Base-by-base conservation (phyloP, 2,888 invertebrate genomes). In the Phengaris arion region DNA sequence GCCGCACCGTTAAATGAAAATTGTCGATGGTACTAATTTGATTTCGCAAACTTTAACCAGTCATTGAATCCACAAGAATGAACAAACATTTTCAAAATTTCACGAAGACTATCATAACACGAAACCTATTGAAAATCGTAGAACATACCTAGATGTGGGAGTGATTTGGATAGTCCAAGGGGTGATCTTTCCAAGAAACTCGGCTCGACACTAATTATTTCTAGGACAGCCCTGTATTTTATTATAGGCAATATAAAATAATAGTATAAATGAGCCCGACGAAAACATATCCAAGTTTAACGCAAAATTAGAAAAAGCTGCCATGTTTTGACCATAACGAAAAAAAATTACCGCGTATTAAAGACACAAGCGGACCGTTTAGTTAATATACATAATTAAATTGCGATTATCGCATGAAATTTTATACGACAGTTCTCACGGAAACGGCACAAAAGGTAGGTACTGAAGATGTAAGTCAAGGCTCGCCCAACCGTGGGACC, bases 401-500 rank as follows among this genome's bases (percentile, higher is more conserved):
- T 48, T 51, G 15, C 51, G 22, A 70, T 22, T 51, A 51, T 70
- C 72, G 35, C 54, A 54, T 72, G 72, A 72, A 72, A 72, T 72
- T 72, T 72, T 72, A 54, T 72, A 15, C 72, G 52, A 85, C 85
- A 84, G 89, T 92, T 93, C 92, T 89, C 92, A 92, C 90, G 90
- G 87, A 89, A 89, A 88, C 87, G 87, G 87, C 86, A 90, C 88
- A 91, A 91, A 90, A 92, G 91, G 90, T 90, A 87, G 91, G 90
- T 90, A 88, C 89, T 87, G 83, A 87, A 89, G 91, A 92, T 89
- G 89, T 91, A 88, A 90, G 91, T 89, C 91, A 92, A 92, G 91
- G 90, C 90, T 91, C 86, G 86, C 84, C 84, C 84, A 85, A 88
- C 86, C 91, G 92, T 92, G 92, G 89, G 91, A 91, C 85, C 81